Evolutionary conservation across 2,888 invertebrate species (phyloP).

Genomic region (Nemoura dubitans): DNA sequence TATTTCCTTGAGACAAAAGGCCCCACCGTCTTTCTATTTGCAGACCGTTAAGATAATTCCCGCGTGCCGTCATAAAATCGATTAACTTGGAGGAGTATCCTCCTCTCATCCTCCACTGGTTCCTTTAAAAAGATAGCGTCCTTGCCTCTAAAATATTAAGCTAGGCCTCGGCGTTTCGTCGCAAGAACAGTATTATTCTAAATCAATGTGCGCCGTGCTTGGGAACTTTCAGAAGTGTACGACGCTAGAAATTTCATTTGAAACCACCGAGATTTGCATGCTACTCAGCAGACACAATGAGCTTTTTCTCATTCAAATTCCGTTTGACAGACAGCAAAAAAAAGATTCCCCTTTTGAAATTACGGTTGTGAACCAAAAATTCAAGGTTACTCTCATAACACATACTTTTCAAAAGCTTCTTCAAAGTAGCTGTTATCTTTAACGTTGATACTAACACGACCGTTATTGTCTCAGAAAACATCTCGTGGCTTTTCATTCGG

Average conservation of each 20-base stretch:
- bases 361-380: no score
- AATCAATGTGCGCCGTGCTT: not conserved
- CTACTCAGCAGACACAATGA: not conserved
- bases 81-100: no score
- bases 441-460: not conserved
- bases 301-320: not conserved
- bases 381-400: no score
- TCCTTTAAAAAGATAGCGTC: not conserved
- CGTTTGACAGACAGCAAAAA: not conserved
- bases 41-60: not conserved
- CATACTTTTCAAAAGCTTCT: not conserved
- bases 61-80: not conserved
- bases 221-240: not conserved
- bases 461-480: not conserved
- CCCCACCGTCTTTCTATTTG: not conserved
- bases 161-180: not conserved
- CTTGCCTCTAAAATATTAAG: not conserved
- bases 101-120: no score
- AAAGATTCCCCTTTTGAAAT: not conserved
- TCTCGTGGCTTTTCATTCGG: not conserved
- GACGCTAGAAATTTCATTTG: not conserved
- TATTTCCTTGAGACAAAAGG: not conserved
- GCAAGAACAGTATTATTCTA: not conserved
- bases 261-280: not conserved
- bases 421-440: not conserved